phyloP scores from a whole-genome alignment of 2,797 vertebrate genomes.

The Hapalemur alaotrensis region DNA sequence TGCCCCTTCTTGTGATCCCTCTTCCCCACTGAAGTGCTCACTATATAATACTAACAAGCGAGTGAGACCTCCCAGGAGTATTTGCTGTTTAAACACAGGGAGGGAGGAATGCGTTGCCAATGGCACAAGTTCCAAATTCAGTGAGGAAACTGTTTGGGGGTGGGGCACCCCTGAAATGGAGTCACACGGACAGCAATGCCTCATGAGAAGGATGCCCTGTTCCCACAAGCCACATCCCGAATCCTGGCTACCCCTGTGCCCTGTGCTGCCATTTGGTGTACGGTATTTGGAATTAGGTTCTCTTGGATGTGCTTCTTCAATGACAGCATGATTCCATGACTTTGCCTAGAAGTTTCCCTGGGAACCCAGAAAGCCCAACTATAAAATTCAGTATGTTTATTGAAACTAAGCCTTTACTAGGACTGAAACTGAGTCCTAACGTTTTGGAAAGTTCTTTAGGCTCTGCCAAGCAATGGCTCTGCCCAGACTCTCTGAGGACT shows the following conservation, averaged over 20 bases:
- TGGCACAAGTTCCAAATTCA: neutral
- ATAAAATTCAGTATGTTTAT: neutral
- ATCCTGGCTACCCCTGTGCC: neutral
- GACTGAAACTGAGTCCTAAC: constrained; percentile 64
- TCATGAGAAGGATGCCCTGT: fast-evolving
- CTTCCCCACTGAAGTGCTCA: neutral
- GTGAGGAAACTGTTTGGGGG: neutral
- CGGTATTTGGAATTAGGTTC: neutral
- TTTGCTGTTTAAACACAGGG: neutral
- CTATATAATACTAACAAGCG: neutral
- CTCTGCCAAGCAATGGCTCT: constrained; percentile 67
- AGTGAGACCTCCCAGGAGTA: neutral
- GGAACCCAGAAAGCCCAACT: neutral
- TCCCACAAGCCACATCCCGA: neutral
- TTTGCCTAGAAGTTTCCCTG: neutral
- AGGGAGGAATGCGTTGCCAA: neutral
- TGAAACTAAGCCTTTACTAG: constrained; percentile 50
- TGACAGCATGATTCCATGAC: neutral
- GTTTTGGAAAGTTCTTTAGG: constrained; percentile 74
- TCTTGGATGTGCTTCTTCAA: neutral
- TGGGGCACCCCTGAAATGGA: neutral
- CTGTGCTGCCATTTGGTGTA: neutral
- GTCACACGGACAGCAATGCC: neutral
- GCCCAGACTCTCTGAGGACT: constrained; percentile 76
- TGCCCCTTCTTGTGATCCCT: neutral